Evolutionary conservation across 2,888 invertebrate genomes (phyloP).

Genomic region (Coleophora deauratella): DNA sequence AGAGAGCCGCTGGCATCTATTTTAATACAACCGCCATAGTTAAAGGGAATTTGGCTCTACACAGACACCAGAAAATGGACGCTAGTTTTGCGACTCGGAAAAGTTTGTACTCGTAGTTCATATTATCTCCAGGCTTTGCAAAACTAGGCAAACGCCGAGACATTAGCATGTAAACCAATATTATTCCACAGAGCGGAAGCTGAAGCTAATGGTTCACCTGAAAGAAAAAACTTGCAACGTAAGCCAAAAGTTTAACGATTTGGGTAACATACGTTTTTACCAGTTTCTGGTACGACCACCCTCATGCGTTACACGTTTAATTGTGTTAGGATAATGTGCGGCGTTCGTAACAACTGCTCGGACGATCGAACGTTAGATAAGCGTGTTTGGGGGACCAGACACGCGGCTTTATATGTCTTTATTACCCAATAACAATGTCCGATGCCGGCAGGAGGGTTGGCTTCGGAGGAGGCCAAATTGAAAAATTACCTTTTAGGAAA

Average conservation of each 20-base stretch:
- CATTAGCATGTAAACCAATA: conserved; percentile 33
- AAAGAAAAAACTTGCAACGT: too few relatives aligned
- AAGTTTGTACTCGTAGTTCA: conserved; percentile 12
- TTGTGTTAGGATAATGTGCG: conserved; percentile 43
- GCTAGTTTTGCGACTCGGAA: conserved; percentile 23
- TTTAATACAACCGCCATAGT: conserved; percentile 32
- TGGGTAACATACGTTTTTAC: too few relatives aligned
- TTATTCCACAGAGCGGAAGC: not conserved
- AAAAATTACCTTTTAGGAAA: conserved; percentile 25
- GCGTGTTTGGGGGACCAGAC: conserved; percentile 40
- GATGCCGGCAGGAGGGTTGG: conserved; percentile 31
- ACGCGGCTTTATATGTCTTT: conserved; percentile 42
- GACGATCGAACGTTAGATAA: conserved; percentile 48
- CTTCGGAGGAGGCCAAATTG: conserved; percentile 35
- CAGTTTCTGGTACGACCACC: conserved; percentile 15
- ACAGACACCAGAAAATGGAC: conserved; percentile 24
- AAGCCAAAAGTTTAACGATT: too few relatives aligned
- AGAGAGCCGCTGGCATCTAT: conserved; percentile 37
- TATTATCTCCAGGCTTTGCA: conserved; percentile 24
- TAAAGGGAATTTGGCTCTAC: conserved; percentile 21
- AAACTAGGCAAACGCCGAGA: conserved; percentile 16
- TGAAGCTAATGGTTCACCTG: too few relatives aligned
- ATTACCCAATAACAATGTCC: conserved; percentile 44
- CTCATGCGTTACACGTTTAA: conserved; percentile 39
- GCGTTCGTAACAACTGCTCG: conserved; percentile 43